A percentile compares a stretch with the other conserved stretches of the same genome.
These are phyloP conservation scores for Drosophila kohkoa DNA, from an alignment of 1,140 invertebrate genomes.

Conservation along the genomic window DNA sequence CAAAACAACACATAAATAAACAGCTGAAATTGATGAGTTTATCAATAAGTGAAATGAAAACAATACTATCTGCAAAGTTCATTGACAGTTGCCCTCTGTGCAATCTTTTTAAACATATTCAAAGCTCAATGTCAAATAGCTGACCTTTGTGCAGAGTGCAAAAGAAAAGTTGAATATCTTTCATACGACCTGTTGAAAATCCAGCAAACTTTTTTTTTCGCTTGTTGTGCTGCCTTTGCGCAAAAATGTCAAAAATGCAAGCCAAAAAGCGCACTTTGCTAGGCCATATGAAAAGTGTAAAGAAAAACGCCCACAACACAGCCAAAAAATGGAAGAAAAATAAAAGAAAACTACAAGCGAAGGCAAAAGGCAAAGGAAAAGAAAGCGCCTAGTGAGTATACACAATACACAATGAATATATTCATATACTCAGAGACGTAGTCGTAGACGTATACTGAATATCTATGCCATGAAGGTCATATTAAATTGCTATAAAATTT, in stretches of 20 bases:
- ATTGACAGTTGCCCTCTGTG: conserved; percentile 19
- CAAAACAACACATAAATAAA: not conserved
- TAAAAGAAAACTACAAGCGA: conserved; percentile 26
- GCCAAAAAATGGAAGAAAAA: conserved; percentile 26
- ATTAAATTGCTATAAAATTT: conserved; percentile 85
- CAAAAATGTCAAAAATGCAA: conserved; percentile 47
- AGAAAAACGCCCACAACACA: conserved; percentile 67
- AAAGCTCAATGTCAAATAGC: conserved; percentile 37
- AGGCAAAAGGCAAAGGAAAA: conserved; percentile 26
- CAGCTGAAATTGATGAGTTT: not conserved
- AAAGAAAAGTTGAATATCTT: conserved; percentile 45
- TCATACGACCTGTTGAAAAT: conserved; percentile 70
- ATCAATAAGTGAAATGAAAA: conserved; percentile 14
- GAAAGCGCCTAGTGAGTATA: conserved; percentile 60
- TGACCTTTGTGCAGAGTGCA: conserved; percentile 45
- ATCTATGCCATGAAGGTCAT: conserved; percentile 84
- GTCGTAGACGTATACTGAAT: conserved; percentile 40
- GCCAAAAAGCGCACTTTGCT: conserved; percentile 53
- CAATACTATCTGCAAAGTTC: conserved; percentile 20
- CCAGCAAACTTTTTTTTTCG: conserved; percentile 18
- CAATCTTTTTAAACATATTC: not conserved
- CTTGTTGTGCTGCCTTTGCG: not conserved
- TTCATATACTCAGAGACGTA: conserved; percentile 19
- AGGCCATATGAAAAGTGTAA: conserved; percentile 42
- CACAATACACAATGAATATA: conserved; percentile 51